Percentiles rank a stretch among this genome's conserved stretches.
Evolutionary conservation across 2,888 invertebrate genomes (phyloP).

Genomic region (Noctua janthe): DNA sequence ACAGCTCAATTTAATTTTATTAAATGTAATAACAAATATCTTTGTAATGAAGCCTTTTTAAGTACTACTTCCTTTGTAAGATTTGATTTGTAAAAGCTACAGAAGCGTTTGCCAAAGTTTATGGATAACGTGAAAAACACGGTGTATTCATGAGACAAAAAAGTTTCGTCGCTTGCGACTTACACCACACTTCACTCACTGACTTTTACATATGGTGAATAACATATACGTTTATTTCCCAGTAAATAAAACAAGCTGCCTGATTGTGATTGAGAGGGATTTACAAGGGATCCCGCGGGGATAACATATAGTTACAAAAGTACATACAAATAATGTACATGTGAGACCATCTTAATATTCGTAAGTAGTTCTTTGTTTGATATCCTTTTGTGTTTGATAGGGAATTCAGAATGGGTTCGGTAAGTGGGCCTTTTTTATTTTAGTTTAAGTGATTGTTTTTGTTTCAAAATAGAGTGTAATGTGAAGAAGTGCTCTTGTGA

Average conservation of each 20-base stretch:
- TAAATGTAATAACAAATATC: no score
- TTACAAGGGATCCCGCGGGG: slow-evolving; percentile 37
- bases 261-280: slow-evolving; percentile 71
- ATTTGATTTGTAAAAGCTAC: no score
- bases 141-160: no score
- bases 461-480: slow-evolving; percentile 2
- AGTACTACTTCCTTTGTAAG: no score
- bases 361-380: slow-evolving; percentile 49
- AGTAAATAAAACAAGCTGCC: slow-evolving; percentile 69
- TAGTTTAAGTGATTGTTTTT: slow-evolving; percentile 27
- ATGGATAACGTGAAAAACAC: no score
- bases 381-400: slow-evolving; percentile 23
- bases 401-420: not conserved
- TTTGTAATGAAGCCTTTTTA: no score
- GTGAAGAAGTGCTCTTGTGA: not conserved
- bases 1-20: no score
- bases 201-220: slow-evolving; percentile 73
- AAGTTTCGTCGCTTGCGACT: not conserved
- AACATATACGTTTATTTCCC: slow-evolving; percentile 69
- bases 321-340: slow-evolving; percentile 26
- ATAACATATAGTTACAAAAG: slow-evolving; percentile 13
- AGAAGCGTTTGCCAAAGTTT: no score
- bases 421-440: slow-evolving; percentile 31
- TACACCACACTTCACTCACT: slow-evolving; percentile 45
- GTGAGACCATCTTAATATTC: slow-evolving; percentile 48